A percentile compares a stretch with the other conserved stretches of the same genome.
Evolutionary conservation across 2,797 vertebrate genomes (phyloP).

Genomic region (Melanotaenia nigrans): DNA sequence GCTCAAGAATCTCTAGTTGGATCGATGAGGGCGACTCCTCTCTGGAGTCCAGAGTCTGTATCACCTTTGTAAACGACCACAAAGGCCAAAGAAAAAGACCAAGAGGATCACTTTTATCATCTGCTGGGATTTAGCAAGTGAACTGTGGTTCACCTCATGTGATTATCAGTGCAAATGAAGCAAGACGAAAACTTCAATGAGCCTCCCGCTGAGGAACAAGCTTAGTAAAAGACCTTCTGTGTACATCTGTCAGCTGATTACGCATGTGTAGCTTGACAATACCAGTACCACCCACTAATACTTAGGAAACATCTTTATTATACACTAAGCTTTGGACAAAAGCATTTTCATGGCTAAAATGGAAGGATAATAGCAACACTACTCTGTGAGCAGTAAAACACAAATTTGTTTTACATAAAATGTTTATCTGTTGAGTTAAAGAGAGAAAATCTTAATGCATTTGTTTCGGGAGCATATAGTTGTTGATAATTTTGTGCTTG

Average conservation of each 20-base stretch:
- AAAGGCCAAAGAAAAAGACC: slow-evolving; percentile 49
- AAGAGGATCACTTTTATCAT: slow-evolving; percentile 67
- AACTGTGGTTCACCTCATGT: slow-evolving; percentile 65
- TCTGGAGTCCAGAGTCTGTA: slow-evolving; percentile 49
- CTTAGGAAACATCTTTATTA: slow-evolving; percentile 34
- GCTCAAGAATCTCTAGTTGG: slow-evolving; percentile 46
- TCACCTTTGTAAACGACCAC: slow-evolving; percentile 50
- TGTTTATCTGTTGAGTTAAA: slow-evolving; percentile 19
- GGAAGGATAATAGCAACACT: slow-evolving; percentile 31
- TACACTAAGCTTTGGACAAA: slow-evolving; percentile 34
- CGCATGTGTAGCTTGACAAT: slow-evolving; percentile 57
- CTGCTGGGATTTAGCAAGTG: slow-evolving; percentile 60
- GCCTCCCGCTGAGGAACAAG: slow-evolving; percentile 68
- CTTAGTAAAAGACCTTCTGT: slow-evolving; percentile 55
- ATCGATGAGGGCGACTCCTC: slow-evolving; percentile 52
- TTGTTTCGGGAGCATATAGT: slow-evolving; percentile 11
- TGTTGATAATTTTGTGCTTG: slow-evolving; percentile 23
- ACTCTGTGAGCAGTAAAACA: background rate
- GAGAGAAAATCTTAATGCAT: slow-evolving; percentile 19
- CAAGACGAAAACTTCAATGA: slow-evolving; percentile 71
- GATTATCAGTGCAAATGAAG: slow-evolving; percentile 80
- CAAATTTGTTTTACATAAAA: slow-evolving; percentile 21
- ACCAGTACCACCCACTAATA: slow-evolving; percentile 60
- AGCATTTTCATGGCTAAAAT: slow-evolving; percentile 28
- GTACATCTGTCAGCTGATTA: slow-evolving; percentile 65